Evolutionary conservation across 2,888 invertebrate species (phyloP).

Genomic region (Sabatieria punctata): DNA sequence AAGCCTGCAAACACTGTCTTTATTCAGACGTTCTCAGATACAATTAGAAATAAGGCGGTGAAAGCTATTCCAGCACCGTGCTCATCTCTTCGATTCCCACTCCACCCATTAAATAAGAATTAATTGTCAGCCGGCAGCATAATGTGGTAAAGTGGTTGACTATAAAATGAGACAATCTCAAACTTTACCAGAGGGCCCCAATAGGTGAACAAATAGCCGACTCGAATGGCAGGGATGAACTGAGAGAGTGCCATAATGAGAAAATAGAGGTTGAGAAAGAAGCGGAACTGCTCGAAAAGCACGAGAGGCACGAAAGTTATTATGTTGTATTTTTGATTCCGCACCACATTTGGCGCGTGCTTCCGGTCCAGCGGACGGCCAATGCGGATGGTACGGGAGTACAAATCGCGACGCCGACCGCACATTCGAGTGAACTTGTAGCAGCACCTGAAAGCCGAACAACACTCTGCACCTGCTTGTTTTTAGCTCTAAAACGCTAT

Average conservation of each 20-base stretch:
- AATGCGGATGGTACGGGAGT: slow-evolving; percentile 6
- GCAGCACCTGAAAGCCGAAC: slow-evolving; percentile 8
- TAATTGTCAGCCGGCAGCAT: too few species aligned
- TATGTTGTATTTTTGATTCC: slow-evolving; percentile 90
- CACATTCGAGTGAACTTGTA: not conserved
- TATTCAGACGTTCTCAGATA: too few species aligned
- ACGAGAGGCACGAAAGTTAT: slow-evolving; percentile 47
- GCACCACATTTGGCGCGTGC: slow-evolving; percentile 59
- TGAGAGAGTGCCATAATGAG: slow-evolving; percentile 93
- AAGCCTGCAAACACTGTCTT: too few species aligned
- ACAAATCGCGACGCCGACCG: not conserved
- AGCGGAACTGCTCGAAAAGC: slow-evolving; percentile 93
- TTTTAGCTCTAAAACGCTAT: too few species aligned
- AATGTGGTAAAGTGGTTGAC: slow-evolving; percentile 1
- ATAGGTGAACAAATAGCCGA: slow-evolving; percentile 95
- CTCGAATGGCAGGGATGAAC: slow-evolving; percentile 85
- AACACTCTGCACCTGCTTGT: too few species aligned
- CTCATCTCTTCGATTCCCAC: too few species aligned
- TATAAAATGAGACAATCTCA: not conserved
- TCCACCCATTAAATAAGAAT: too few species aligned
- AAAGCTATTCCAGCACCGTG: not conserved
- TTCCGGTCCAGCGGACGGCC: slow-evolving; percentile 6
- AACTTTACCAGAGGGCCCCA: slow-evolving; percentile 79
- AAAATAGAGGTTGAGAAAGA: slow-evolving; percentile 95
- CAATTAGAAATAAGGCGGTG: too few species aligned